Evolutionary conservation across 37 sponge, comb jelly and placozoan species (phyloP).

Genomic region (Spongilla lacustris): DNA sequence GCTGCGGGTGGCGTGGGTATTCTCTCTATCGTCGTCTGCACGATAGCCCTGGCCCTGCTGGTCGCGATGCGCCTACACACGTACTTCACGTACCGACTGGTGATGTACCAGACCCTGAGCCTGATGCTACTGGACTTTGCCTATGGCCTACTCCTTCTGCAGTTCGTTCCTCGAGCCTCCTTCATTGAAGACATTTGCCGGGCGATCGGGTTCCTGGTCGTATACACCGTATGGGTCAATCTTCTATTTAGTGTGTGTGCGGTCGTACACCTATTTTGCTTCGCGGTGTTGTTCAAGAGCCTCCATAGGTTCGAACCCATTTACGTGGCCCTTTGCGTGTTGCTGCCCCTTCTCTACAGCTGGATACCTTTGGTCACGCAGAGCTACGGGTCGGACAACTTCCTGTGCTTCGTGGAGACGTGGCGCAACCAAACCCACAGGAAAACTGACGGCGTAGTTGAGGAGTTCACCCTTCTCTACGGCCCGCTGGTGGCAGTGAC

Average conservation of each 20-base stretch:
- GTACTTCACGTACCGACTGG: not conserved
- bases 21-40: not conserved
- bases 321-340: not conserved
- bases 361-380: not conserved
- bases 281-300: not conserved
- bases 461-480: not conserved
- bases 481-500: not conserved
- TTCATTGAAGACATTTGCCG: not conserved
- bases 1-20: not conserved
- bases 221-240: not conserved
- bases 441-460: not conserved
- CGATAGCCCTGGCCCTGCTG: not conserved
- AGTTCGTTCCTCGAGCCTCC: not conserved
- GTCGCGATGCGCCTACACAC: not conserved
- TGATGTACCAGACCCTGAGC: not conserved
- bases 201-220: not conserved
- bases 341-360: not conserved
- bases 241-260: not conserved
- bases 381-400: not conserved
- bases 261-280: not conserved
- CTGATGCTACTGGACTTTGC: not conserved
- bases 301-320: not conserved
- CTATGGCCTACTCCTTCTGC: not conserved
- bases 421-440: not conserved
- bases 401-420: not conserved